phyloP scores from a whole-genome alignment of 2,797 vertebrate species.

The Anguilla marmorata region DNA sequence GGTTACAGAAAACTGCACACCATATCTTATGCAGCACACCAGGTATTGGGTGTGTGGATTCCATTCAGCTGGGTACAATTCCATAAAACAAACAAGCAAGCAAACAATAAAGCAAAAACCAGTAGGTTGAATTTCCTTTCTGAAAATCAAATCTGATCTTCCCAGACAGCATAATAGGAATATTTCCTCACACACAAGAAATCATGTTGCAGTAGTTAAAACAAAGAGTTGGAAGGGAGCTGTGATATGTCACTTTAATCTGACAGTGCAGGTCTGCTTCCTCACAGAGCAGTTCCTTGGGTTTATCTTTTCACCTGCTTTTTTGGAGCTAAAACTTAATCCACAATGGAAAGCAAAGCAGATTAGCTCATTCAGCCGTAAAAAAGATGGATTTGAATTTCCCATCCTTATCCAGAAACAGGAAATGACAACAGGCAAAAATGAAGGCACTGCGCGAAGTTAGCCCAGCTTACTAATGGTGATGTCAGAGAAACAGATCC shows the following conservation, averaged over 20 bases:
- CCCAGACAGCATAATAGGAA: constrained; percentile 16
- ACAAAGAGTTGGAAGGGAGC: constrained; percentile 40
- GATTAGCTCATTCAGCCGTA: constrained; percentile 68
- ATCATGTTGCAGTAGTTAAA: constrained; percentile 24
- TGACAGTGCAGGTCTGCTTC: constrained; percentile 40
- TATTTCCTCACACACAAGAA: constrained; percentile 27
- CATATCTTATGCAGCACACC: constrained; percentile 55
- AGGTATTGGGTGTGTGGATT: constrained; percentile 49
- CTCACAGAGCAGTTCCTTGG: constrained; percentile 36
- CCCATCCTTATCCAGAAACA: constrained; percentile 44
- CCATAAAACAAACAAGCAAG: constrained; percentile 18
- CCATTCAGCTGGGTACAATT: constrained; percentile 42
- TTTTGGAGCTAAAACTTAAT: constrained; percentile 57
- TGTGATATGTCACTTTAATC: constrained; percentile 56
- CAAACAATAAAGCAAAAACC: constrained; percentile 12
- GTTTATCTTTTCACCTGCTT: constrained; percentile 62
- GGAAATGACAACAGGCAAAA: constrained; percentile 43
- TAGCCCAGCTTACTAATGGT: background rate
- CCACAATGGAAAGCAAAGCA: constrained; percentile 64
- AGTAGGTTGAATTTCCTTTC: background rate
- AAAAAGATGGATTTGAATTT: constrained; percentile 64
- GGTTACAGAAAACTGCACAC: constrained; percentile 34
- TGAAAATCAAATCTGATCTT: constrained; percentile 23
- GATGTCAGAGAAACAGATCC: background rate
- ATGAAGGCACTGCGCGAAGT: constrained; percentile 42